These are phyloP conservation scores for Poecilia picta DNA, from an alignment of 2,797 vertebrate genomes.

Conservation along the genomic window DNA sequence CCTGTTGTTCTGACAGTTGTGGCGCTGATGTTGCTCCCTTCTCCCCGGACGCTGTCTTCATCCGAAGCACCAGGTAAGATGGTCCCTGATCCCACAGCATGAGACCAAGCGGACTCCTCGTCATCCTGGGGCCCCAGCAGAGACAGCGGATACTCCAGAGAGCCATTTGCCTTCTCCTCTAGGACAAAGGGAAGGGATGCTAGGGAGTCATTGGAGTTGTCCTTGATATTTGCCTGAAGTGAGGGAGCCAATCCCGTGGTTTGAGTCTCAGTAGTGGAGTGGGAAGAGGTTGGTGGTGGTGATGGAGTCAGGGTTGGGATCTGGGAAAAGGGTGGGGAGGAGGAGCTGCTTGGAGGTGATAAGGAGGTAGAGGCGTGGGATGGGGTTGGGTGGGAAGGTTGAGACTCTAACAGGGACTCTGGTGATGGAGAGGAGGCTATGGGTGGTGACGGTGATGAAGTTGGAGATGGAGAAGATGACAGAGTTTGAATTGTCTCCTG, in stretches of 20 bases:
- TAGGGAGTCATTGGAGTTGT: constrained; percentile 28
- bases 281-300: neutral
- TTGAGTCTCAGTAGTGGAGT: constrained; percentile 23
- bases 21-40: constrained; percentile 58
- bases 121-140: constrained; percentile 48
- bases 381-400: neutral
- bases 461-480: constrained; percentile 10
- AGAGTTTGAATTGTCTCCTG: constrained; percentile 9
- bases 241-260: constrained; percentile 24
- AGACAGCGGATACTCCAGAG: constrained; percentile 55
- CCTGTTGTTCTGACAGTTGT: constrained; percentile 61
- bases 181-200: constrained; percentile 50
- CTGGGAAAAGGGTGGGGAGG: constrained; percentile 6
- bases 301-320: constrained; percentile 6
- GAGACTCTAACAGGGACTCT: neutral
- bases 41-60: constrained; percentile 61
- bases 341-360: constrained; percentile 4
- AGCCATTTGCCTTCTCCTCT: constrained; percentile 55
- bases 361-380: constrained; percentile 28
- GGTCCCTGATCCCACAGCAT: constrained; percentile 73
- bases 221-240: constrained; percentile 32
- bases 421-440: constrained; percentile 21
- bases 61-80: constrained; percentile 69
- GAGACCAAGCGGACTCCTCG: constrained; percentile 73
- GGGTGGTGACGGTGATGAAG: neutral